Conservation (phyloP, 2,888 invertebrate species). For the Conchocele bisecta region DNA sequence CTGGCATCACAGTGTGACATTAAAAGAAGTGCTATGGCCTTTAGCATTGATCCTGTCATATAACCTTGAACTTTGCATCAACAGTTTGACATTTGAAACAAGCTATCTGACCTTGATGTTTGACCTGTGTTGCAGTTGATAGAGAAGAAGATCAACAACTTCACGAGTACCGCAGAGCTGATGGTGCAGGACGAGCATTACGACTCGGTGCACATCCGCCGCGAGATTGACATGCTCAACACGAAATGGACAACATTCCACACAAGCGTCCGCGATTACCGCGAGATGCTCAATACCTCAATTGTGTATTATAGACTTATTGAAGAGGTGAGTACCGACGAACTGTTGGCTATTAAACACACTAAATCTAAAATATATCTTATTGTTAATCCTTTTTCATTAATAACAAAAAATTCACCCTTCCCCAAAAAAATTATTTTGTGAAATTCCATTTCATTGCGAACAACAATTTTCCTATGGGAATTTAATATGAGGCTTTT, state of each 20-base stretch:
- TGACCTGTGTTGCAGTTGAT: slow-evolving; percentile 85
- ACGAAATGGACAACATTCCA: slow-evolving; percentile 88
- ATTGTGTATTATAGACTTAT: slow-evolving; percentile 89
- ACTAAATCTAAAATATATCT: no score
- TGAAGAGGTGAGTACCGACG: slow-evolving; percentile 87
- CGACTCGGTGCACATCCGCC: slow-evolving; percentile 84
- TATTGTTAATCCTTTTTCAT: no score
- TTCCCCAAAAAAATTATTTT: no score
- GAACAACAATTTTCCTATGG: no score
- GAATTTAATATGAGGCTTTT: no score
- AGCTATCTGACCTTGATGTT: slow-evolving; percentile 1
- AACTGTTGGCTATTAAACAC: no score
- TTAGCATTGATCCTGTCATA: no score
- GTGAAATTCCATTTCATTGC: no score
- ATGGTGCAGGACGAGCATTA: slow-evolving; percentile 83
- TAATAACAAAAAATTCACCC: no score
- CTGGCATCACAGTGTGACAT: no score
- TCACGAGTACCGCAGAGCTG: slow-evolving; percentile 87
- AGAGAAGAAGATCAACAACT: slow-evolving; percentile 88
- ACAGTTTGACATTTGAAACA: background rate
- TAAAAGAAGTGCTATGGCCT: no score
- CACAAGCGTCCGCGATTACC: slow-evolving; percentile 87
- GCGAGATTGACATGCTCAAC: slow-evolving; percentile 86
- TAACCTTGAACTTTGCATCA: slow-evolving; percentile 1
- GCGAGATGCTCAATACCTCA: slow-evolving; percentile 87